Percentiles rank a stretch among this genome's conserved stretches.
phyloP scores from a whole-genome alignment of 92 coral and sea anemone genomes.

The Paramuricea clavata region DNA sequence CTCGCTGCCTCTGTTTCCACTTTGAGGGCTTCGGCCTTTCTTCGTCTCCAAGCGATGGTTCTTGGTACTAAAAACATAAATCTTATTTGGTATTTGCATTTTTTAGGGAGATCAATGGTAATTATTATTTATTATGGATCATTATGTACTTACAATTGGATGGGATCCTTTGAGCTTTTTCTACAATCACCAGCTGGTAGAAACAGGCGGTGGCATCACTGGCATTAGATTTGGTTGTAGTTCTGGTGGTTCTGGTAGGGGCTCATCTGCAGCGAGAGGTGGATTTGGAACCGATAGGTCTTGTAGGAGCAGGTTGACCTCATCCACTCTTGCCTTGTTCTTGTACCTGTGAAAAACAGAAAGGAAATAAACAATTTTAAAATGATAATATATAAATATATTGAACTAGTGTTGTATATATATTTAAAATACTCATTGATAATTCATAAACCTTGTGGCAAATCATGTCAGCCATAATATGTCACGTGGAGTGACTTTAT shows the following conservation, averaged over 20 bases:
- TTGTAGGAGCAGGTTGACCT: slow-evolving; percentile 51
- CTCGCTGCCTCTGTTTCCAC: neutral
- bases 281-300: slow-evolving; percentile 38
- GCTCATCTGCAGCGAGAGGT: neutral
- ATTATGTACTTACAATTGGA: neutral
- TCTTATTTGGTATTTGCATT: neutral
- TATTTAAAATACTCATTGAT: too few species aligned
- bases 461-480: too few species aligned
- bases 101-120: too few species aligned
- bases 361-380: neutral
- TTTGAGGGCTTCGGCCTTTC: neutral
- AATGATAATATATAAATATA: neutral
- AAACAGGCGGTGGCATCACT: neutral
- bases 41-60: slow-evolving; percentile 18
- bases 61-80: slow-evolving; percentile 7
- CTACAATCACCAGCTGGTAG: neutral
- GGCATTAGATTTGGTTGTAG: neutral
- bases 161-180: neutral
- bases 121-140: too few species aligned
- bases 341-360: slow-evolving; percentile 31
- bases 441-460: too few species aligned
- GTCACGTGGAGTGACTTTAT: too few species aligned
- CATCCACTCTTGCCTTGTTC: slow-evolving; percentile 50
- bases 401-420: neutral
- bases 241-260: neutral